Conservation (phyloP, 2,113 vertebrate species). For the Aldabrachelys gigantea region DNA sequence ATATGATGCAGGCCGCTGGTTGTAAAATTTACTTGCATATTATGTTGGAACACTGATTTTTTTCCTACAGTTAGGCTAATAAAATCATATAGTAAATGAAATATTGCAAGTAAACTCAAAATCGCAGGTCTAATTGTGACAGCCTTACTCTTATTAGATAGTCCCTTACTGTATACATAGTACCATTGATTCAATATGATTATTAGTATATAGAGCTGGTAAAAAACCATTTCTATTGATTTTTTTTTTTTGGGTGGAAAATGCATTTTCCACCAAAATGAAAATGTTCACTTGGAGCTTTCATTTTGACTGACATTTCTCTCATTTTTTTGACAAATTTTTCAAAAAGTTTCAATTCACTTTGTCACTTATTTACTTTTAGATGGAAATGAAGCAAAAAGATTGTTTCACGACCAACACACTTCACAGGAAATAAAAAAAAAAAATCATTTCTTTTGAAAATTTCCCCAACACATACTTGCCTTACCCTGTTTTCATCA, state of each 20-base stretch:
- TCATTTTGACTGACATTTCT: not conserved
- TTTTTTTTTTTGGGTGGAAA: not conserved
- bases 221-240: not conserved
- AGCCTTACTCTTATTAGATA: not conserved
- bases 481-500: not conserved
- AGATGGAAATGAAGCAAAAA: not conserved
- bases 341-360: not conserved
- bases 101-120: not conserved
- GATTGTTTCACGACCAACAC: not conserved
- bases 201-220: not conserved
- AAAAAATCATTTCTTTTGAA: not conserved
- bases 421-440: not conserved
- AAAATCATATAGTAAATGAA: not conserved
- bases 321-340: not conserved
- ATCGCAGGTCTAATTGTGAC: not conserved
- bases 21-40: not conserved
- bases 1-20: not conserved
- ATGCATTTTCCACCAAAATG: not conserved
- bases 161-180: not conserved
- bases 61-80: not conserved
- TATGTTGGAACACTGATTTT: not conserved
- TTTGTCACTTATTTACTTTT: accelerated
- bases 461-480: not conserved
- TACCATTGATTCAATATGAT: not conserved
- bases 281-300: not conserved